Conservation (phyloP, 1,140 invertebrate species). For the Hylyphantes graminicola region DNA sequence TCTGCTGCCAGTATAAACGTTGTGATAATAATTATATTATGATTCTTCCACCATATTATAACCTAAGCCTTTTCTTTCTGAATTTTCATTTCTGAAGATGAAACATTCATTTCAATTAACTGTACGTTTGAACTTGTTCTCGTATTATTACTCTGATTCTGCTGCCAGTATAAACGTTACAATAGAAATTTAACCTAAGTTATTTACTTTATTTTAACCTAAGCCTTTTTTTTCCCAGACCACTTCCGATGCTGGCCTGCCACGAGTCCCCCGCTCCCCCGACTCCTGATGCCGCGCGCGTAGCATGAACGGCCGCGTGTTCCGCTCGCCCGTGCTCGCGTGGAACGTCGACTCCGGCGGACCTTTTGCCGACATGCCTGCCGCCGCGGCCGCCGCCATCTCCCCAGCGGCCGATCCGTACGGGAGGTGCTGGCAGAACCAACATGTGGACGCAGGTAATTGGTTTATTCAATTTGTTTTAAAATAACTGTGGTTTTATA, state of each 20-base stretch:
- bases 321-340: slow-evolving; percentile 38
- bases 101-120: too few species aligned
- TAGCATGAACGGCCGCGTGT: slow-evolving; percentile 54
- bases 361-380: slow-evolving; percentile 51
- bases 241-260: neutral
- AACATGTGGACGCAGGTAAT: slow-evolving; percentile 41
- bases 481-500: too few species aligned
- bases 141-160: neutral
- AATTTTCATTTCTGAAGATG: too few species aligned
- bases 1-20: neutral
- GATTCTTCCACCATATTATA: too few species aligned
- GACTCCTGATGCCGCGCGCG: neutral
- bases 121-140: too few species aligned
- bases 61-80: too few species aligned
- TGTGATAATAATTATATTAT: too few species aligned
- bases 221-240: slow-evolving; percentile 3
- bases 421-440: slow-evolving; percentile 51
- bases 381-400: slow-evolving; percentile 54
- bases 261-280: neutral
- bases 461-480: too few species aligned
- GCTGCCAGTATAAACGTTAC: neutral
- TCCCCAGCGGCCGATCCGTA: slow-evolving; percentile 53
- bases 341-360: slow-evolving; percentile 54
- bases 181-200: neutral
- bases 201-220: neutral